Base-by-base conservation (phyloP, 2,113 vertebrate species). In the Heterochromis multidens region DNA sequence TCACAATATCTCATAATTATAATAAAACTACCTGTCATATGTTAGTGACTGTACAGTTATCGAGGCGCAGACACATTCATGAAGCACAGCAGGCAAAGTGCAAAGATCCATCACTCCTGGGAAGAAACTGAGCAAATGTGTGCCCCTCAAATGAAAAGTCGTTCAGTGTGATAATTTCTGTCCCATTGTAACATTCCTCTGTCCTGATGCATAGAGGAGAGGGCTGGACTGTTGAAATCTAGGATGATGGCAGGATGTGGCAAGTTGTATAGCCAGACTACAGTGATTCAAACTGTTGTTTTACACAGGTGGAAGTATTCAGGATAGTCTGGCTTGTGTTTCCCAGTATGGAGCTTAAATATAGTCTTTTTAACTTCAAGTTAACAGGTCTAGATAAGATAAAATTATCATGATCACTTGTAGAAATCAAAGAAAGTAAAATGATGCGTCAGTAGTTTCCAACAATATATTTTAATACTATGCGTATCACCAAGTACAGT, bases 381-480 rank as follows among this genome's bases (percentile, higher is more conserved):
- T 61, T 11, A 31, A 31, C 31, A 11, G 59, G 59, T 61, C 29
- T 27, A 62, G 60, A 29, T 62, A 29, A 62, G 29, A 6, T 31
- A 31, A 62, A 61, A 1, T 21, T 61, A 61, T 62, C 60, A 33
- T 16, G 10, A 27, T 3, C 59, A 10, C 8, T 62, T 29, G 29
- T 62, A 0, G 60, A 62, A 62, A 62, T 0, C 60, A 62, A 21
- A 33, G 17, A 4, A 62, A 1, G 60, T 27, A 61, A 62, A 61
- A 61, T 19, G 1, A 33, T 62, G 29, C 9, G 5, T 62, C 5
- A 35, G 33, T 35, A 35, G 5, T 35, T 35, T 35, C 59, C 59
- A 31, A 61, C 27, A 5, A 8, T 61, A 8, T 61, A 27, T 29
- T 59, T 23, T 33, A 16, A 61, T 61, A 0, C 29, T 31, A 0